Evolutionary conservation across 2,888 invertebrate species (phyloP).

Genomic region (Ichneumoninae sp.): DNA sequence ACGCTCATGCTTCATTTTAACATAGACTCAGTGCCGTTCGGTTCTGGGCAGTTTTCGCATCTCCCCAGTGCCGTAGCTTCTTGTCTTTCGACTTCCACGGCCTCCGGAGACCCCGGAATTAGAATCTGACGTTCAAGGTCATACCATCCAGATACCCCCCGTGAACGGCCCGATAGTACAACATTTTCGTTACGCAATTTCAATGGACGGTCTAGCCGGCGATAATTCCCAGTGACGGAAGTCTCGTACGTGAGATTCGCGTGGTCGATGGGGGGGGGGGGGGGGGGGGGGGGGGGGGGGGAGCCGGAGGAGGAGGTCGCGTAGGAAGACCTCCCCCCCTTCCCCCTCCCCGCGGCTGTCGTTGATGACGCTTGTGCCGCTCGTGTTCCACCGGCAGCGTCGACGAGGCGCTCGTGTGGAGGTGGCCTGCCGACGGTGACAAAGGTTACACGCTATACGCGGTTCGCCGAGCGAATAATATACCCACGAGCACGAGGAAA

Average conservation of each 20-base stretch:
- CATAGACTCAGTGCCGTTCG: no score
- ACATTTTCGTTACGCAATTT: neutral
- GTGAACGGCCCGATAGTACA: neutral
- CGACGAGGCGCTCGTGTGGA: neutral
- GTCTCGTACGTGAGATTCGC: neutral
- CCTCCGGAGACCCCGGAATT: constrained; percentile 61
- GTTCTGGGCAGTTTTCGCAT: no score
- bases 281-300: no score
- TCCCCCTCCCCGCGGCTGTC: neutral
- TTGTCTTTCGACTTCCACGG: constrained; percentile 24
- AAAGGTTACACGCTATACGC: constrained; percentile 13
- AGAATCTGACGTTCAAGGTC: constrained; percentile 58
- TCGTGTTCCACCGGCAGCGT: neutral
- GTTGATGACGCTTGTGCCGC: constrained; percentile 25
- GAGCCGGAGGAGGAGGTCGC: constrained; percentile 29
- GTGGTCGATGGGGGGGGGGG: neutral
- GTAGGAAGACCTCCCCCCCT: neutral
- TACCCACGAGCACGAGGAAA: neutral
- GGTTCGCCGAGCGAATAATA: neutral
- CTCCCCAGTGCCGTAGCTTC: no score
- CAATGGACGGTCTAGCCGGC: neutral
- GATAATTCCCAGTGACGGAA: constrained; percentile 2
- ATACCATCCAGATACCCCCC: constrained; percentile 18
- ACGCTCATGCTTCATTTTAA: no score
- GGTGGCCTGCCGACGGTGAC: constrained; percentile 1